Evolutionary conservation across 2,797 vertebrate genomes (phyloP), one percentile per base, ranked within the genome.

Genomic region (Takifugu rubripes): DNA sequence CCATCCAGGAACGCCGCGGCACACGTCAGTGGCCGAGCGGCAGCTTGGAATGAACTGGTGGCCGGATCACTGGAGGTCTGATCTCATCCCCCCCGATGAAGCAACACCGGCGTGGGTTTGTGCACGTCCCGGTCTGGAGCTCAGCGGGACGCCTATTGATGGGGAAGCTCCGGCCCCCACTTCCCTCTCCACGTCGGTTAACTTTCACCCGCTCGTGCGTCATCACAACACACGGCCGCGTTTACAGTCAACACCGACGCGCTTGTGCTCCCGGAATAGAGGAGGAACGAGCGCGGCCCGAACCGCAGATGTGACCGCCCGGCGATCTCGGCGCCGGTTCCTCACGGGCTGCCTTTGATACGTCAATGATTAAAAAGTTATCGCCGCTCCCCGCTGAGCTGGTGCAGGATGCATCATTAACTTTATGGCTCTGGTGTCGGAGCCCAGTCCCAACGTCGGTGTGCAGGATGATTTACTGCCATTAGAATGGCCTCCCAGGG

Each of bases 211-310:
- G 53, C 42, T 62, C 26, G 74, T 85, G 85, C 72, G 77, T 87
- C 85, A 88, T 84, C 81, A 79, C 66, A 87, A 74, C 76, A 86
- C 57, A 77, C 75, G 61, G 44, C 56, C 17, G 46, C 82, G 69
- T 83, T 87, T 84, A 84, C 82, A 75, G 87, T 87, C 79, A 87
- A 86, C 81, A 45, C 43, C 49, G 6, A 42, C 54, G 68, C 62
- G 66, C 58, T 51, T 61, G 61, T 76, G 53, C 72, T 70, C 74
- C 66, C 68, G 68, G 64, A 1, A 56, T 57, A 40, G 14, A 49
- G 44, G n/a, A 17, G 15, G 44, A 21, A 11, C 1, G 44, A 8
- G 44, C 16, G 5, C 25, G 1, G 9, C 26, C 58, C 52, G n/a
- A 49, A 54, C 50, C 43, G 36, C 14, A 14, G 7, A 7, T 40